Evolutionary conservation across 2,888 invertebrate genomes (phyloP).

Genomic region (Drosophila anceps): DNA sequence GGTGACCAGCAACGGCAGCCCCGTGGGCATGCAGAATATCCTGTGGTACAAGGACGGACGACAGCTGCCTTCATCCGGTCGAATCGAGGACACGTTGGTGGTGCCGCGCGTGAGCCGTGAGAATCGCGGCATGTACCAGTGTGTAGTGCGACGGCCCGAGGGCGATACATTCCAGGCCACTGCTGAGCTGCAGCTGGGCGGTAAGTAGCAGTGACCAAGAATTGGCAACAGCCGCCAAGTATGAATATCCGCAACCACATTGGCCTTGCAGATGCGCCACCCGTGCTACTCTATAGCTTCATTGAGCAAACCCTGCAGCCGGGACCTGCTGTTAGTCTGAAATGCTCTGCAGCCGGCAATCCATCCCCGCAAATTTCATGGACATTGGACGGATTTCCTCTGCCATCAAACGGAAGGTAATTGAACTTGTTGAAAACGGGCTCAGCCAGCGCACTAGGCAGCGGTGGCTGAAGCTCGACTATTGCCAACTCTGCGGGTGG

Average conservation of each 20-base stretch:
- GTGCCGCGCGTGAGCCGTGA: conserved; percentile 90
- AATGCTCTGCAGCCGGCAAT: conserved; percentile 92
- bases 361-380: conserved; percentile 93
- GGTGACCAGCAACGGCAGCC: conserved; percentile 87
- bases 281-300: conserved; percentile 91
- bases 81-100: conserved; percentile 88
- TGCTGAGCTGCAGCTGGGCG: conserved; percentile 90
- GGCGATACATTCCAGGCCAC: conserved; percentile 92
- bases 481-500: conserved; percentile 71
- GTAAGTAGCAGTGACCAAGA: conserved; percentile 85
- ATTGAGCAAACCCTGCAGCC: conserved; percentile 92
- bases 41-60: conserved; percentile 90
- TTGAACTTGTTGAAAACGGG: conserved; percentile 83
- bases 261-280: conserved; percentile 89
- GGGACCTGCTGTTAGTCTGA: conserved; percentile 91
- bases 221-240: conserved; percentile 29
- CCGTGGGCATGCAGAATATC: conserved; percentile 87
- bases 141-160: conserved; percentile 89
- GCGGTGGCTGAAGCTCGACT: conserved; percentile 38
- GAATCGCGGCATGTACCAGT: conserved; percentile 92
- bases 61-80: conserved; percentile 88
- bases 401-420: conserved; percentile 87
- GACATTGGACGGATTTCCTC: conserved; percentile 91
- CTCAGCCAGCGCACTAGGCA: conserved; percentile 11
- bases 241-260: conserved; percentile 54